Percentiles rank a stretch among this genome's conserved stretches.
phyloP scores from a whole-genome alignment of 2,113 vertebrate species.

The Stictonetta naevosa region DNA sequence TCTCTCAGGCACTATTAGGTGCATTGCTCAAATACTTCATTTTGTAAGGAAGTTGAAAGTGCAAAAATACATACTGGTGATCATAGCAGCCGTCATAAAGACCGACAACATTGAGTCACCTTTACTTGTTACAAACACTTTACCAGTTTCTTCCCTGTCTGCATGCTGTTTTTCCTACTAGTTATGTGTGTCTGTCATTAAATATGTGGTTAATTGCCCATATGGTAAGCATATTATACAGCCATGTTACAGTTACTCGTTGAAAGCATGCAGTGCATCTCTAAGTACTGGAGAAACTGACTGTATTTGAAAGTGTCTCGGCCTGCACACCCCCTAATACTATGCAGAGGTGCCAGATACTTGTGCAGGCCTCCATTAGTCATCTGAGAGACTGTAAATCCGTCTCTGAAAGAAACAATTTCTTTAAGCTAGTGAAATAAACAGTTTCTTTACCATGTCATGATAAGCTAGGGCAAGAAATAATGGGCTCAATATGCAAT shows the following conservation, averaged over 20 bases:
- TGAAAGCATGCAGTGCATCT: neutral
- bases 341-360: neutral
- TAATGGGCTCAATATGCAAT: neutral
- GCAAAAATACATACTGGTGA: neutral
- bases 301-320: neutral
- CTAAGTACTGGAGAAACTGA: neutral
- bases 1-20: neutral
- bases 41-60: neutral
- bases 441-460: neutral
- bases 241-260: neutral
- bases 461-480: neutral
- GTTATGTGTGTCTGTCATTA: neutral
- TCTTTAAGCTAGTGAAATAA: neutral
- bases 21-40: neutral
- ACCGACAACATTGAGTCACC: rapidly evolving
- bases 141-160: neutral
- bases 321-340: neutral
- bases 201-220: neutral
- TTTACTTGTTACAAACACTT: neutral
- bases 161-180: neutral
- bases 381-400: neutral
- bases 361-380: neutral
- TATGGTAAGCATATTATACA: neutral
- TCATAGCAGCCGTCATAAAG: neutral
- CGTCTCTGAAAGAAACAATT: neutral